Evolutionary conservation across 2,888 invertebrate genomes (phyloP).

Genomic region (Bibio marci): DNA sequence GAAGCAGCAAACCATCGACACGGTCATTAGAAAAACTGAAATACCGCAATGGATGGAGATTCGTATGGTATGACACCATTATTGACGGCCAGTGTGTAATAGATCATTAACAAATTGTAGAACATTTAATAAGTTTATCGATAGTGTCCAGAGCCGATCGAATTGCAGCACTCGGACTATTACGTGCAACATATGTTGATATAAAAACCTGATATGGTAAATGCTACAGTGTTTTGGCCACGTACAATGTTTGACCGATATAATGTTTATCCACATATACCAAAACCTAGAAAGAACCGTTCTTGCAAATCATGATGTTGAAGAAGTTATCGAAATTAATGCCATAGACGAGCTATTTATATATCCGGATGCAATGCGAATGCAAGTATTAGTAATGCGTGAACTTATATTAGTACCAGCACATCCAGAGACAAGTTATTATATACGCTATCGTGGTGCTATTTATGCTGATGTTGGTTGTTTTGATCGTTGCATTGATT

Average conservation of each 20-base stretch:
- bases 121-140: slow-evolving; percentile 65
- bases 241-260: slow-evolving; percentile 74
- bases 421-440: slow-evolving; percentile 94
- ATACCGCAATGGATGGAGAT: slow-evolving; percentile 84
- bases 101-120: slow-evolving; percentile 84
- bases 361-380: slow-evolving; percentile 91
- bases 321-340: slow-evolving; percentile 62
- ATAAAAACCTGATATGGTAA: slow-evolving; percentile 87
- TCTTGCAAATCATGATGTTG: slow-evolving; percentile 75
- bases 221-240: slow-evolving; percentile 77
- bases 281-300: slow-evolving; percentile 60
- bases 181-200: slow-evolving; percentile 94
- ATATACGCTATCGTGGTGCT: slow-evolving; percentile 71
- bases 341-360: slow-evolving; percentile 72
- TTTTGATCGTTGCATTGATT: slow-evolving; percentile 76
- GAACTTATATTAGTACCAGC: slow-evolving; percentile 84
- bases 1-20: slow-evolving; percentile 92
- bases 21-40: slow-evolving; percentile 81
- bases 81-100: slow-evolving; percentile 82
- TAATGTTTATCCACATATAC: slow-evolving; percentile 44
- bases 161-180: slow-evolving; percentile 77
- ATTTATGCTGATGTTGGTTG: slow-evolving; percentile 91
- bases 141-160: slow-evolving; percentile 60
- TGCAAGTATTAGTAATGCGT: slow-evolving; percentile 84
- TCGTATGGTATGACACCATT: slow-evolving; percentile 94